Evolutionary conservation across 2,888 invertebrate genomes (phyloP).

Genomic region (Deroplatys truncata): DNA sequence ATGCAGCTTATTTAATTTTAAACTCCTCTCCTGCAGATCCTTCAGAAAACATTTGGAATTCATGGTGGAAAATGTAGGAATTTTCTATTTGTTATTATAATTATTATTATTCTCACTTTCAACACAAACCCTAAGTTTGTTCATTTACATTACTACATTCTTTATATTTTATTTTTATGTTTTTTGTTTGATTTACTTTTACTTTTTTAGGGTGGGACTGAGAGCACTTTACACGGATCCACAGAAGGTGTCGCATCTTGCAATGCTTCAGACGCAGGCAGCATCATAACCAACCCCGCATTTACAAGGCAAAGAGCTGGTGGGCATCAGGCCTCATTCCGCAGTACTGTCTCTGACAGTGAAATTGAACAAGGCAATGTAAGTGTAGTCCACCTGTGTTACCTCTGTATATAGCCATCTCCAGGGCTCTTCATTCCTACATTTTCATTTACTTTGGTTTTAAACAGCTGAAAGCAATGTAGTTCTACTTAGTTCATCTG

Average conservation of each 20-base stretch:
- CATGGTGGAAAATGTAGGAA: too few species aligned
- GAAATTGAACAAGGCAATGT: conserved; percentile 47
- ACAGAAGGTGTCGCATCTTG: conserved; percentile 34
- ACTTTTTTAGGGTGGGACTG: conserved; percentile 26
- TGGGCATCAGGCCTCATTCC: conserved; percentile 69
- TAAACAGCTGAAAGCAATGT: background rate
- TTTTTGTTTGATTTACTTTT: background rate
- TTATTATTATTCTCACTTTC: background rate
- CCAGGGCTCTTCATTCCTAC: background rate
- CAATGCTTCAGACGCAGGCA: conserved; percentile 61
- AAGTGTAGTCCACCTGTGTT: background rate
- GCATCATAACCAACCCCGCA: conserved; percentile 76
- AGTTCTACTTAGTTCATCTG: background rate
- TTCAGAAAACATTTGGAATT: too few species aligned
- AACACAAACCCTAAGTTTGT: background rate
- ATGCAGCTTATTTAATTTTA: too few species aligned
- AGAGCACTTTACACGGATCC: conserved; percentile 27
- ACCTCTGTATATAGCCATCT: background rate
- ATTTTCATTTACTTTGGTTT: too few species aligned
- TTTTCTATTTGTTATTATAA: too few species aligned
- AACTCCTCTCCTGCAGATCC: too few species aligned
- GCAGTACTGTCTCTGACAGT: conserved; percentile 91
- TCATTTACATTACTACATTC: background rate
- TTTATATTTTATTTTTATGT: background rate
- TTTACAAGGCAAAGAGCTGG: conserved; percentile 64